A percentile compares a stretch with the other conserved stretches of the same genome.
Evolutionary conservation across 2,888 invertebrate genomes (phyloP).

Genomic region (Eristalis arbustorum): DNA sequence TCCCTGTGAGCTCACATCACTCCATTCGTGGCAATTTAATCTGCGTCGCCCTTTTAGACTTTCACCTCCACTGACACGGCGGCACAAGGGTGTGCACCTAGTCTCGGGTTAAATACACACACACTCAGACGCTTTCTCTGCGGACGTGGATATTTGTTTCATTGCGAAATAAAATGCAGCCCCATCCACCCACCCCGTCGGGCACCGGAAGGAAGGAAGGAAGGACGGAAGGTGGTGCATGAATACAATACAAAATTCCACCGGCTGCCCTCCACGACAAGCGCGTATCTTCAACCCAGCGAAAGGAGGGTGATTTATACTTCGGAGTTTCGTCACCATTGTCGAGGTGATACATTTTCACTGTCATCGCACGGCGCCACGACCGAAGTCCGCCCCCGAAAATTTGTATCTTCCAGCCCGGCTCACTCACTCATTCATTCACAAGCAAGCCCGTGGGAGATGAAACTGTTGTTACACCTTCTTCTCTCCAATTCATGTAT

Average conservation of each 20-base stretch:
- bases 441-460: slow-evolving; percentile 52
- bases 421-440: slow-evolving; percentile 32
- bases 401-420: background rate
- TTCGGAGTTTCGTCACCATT: background rate
- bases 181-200: slow-evolving; percentile 2
- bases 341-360: background rate
- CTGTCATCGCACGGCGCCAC: background rate
- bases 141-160: slow-evolving; percentile 27
- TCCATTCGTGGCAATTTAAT: background rate
- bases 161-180: slow-evolving; percentile 25
- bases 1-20: background rate
- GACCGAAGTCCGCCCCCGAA: background rate
- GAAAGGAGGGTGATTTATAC: background rate
- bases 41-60: slow-evolving; percentile 1
- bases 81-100: background rate
- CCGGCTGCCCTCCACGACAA: background rate
- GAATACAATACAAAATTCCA: background rate
- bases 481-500: slow-evolving; percentile 53
- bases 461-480: slow-evolving; percentile 50
- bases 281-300: background rate
- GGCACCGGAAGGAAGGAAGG: slow-evolving; percentile 28
- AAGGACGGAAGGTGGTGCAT: slow-evolving; percentile 4
- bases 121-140: too few relatives aligned
- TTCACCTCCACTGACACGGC: slow-evolving; percentile 5
- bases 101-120: background rate